Conservation (phyloP, 2,113 vertebrate genomes). For the Misgurnus anguillicaudatus region DNA sequence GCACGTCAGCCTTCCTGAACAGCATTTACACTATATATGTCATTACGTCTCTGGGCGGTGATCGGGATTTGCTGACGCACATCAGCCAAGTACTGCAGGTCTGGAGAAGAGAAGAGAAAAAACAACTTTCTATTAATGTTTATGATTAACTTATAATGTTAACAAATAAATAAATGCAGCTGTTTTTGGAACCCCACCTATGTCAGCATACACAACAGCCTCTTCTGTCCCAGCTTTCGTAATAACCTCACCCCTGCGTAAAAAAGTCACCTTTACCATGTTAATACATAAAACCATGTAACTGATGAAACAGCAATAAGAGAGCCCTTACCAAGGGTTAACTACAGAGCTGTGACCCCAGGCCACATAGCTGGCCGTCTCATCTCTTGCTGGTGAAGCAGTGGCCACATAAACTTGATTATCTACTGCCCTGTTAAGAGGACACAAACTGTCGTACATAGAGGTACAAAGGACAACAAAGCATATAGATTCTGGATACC, state of each 20-base stretch:
- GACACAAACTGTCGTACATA: not conserved
- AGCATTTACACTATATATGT: constrained; percentile 80
- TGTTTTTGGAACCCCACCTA: constrained; percentile 79
- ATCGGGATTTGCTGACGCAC: constrained; percentile 92
- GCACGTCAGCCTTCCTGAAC: constrained; percentile 50
- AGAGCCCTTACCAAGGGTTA: constrained; percentile 85
- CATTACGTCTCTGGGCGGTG: constrained; percentile 82
- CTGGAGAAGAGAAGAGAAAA: constrained; percentile 65
- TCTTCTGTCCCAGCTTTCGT: constrained; percentile 86
- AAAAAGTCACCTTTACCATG: constrained; percentile 16
- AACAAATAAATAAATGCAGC: not conserved
- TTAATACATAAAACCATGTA: not conserved
- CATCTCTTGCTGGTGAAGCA: constrained; percentile 90
- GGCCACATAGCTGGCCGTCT: constrained; percentile 85
- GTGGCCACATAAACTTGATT: constrained; percentile 92
- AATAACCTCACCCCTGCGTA: constrained; percentile 91
- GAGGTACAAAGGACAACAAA: not conserved
- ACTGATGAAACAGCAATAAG: not conserved
- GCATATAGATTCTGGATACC: constrained; percentile 47
- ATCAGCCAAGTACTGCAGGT: constrained; percentile 88
- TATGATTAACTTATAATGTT: not conserved
- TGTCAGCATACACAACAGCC: constrained; percentile 84
- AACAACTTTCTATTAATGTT: not conserved
- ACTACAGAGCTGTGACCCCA: constrained; percentile 97
- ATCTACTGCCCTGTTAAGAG: constrained; percentile 83